Percentiles rank a stretch among this genome's conserved stretches.
phyloP scores from a whole-genome alignment of 2,797 vertebrate species.

The Danio kyathit region DNA sequence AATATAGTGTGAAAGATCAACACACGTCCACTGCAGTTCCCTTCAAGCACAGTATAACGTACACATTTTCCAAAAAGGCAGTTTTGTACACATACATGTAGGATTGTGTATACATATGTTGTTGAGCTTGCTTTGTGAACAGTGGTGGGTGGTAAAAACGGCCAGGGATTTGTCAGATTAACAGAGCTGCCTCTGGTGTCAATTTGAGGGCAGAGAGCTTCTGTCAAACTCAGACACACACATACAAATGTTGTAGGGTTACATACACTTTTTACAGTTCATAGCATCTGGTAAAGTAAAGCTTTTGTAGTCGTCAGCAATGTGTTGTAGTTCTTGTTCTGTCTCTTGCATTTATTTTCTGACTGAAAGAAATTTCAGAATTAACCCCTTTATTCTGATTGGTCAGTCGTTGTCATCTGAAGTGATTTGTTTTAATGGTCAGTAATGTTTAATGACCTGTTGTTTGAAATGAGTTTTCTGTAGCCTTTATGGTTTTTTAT shows the following conservation, averaged over 20 bases:
- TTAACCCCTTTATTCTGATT: too few relatives aligned
- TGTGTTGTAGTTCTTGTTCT: too few relatives aligned
- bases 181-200: constrained; percentile 28
- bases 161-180: constrained; percentile 53
- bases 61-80: neutral
- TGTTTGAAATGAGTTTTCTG: neutral
- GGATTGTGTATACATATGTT: neutral
- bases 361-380: too few relatives aligned
- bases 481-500: neutral
- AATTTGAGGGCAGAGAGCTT: neutral
- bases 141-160: constrained; percentile 34
- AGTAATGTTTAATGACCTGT: neutral
- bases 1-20: constrained; percentile 20
- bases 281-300: neutral
- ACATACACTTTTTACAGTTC: neutral
- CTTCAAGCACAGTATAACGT: constrained; percentile 62
- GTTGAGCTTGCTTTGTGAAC: neutral
- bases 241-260: neutral
- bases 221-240: neutral
- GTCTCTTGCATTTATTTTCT: too few relatives aligned
- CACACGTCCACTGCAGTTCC: constrained; percentile 3
- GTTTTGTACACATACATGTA: constrained; percentile 59
- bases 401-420: neutral
- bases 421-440: neutral
- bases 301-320: too few relatives aligned